Evolutionary conservation across 2,113 vertebrate species (phyloP).

Genomic region (Lophius piscatorius): DNA sequence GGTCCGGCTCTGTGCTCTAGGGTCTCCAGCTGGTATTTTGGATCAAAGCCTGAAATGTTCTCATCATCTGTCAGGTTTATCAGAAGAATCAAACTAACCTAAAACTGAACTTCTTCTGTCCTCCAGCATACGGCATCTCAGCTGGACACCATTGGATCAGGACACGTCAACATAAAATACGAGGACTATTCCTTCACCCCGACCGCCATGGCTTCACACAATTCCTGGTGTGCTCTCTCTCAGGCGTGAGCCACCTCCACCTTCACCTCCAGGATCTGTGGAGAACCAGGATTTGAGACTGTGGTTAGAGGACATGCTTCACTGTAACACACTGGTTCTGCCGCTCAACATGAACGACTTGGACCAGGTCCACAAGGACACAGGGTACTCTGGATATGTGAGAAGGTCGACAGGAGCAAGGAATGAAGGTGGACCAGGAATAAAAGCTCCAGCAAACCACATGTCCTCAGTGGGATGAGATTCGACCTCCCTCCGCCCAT

Average conservation of each 20-base stretch:
- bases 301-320: background rate
- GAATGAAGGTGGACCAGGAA: too few species aligned
- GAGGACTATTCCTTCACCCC: conserved; percentile 89
- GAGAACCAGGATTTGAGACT: too few species aligned
- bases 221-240: conserved; percentile 92
- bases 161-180: conserved; percentile 89
- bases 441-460: too few species aligned
- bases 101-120: background rate
- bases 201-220: conserved; percentile 80
- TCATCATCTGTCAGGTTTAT: too few species aligned
- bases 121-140: conserved; percentile 74
- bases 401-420: too few species aligned
- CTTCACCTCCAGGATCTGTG: background rate
- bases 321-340: conserved; percentile 12
- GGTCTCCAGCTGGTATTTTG: too few species aligned
- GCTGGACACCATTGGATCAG: conserved; percentile 73
- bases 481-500: too few species aligned
- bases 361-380: conserved; percentile 3
- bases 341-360: conserved; percentile 12
- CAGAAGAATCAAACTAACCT: too few species aligned
- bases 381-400: background rate
- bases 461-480: too few species aligned
- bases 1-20: too few species aligned
- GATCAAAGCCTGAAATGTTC: too few species aligned
- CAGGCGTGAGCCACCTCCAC: conserved; percentile 84